Percentiles rank a stretch among this genome's conserved stretches.
phyloP scores from a whole-genome alignment of 2,888 invertebrate species.

The Pteria penguin region DNA sequence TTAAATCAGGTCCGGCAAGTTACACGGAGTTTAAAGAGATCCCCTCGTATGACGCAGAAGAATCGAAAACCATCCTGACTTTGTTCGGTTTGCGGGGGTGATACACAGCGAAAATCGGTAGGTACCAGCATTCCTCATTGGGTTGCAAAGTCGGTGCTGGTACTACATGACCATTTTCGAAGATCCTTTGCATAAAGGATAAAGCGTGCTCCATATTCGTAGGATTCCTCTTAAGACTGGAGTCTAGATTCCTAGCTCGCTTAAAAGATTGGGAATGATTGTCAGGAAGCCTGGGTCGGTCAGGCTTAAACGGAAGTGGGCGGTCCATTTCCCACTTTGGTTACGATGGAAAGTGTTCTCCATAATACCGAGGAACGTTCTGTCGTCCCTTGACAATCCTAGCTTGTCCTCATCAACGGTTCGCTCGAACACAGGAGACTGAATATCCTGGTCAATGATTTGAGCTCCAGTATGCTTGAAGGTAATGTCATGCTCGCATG shows the following conservation, averaged over 20 bases:
- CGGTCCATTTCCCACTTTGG: slow-evolving; percentile 33
- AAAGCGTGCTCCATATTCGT: slow-evolving; percentile 37
- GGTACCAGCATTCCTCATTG: slow-evolving; percentile 50
- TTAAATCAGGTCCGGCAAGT: slow-evolving; percentile 46
- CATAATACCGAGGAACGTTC: slow-evolving; percentile 34
- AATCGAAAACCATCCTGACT: slow-evolving; percentile 52
- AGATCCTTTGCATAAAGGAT: slow-evolving; percentile 42
- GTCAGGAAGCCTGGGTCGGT: slow-evolving; percentile 25
- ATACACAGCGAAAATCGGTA: slow-evolving; percentile 52
- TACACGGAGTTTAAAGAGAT: slow-evolving; percentile 47
- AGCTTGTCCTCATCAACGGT: slow-evolving; percentile 32
- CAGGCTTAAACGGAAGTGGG: slow-evolving; percentile 36
- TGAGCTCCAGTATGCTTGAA: background rate
- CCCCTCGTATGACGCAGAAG: slow-evolving; percentile 42
- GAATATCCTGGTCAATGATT: slow-evolving; percentile 2
- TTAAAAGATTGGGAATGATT: slow-evolving; percentile 31
- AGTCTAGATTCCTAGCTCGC: slow-evolving; percentile 30
- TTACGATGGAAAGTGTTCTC: slow-evolving; percentile 18
- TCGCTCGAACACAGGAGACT: slow-evolving; percentile 4
- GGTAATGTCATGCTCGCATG: background rate
- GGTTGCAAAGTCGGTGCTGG: slow-evolving; percentile 29
- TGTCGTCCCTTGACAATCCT: slow-evolving; percentile 35
- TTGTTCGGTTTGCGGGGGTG: slow-evolving; percentile 45
- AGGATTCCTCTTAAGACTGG: slow-evolving; percentile 28
- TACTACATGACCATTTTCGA: slow-evolving; percentile 42